Conservation (phyloP, 2,797 vertebrate species). For the Crenichthys baileyi region DNA sequence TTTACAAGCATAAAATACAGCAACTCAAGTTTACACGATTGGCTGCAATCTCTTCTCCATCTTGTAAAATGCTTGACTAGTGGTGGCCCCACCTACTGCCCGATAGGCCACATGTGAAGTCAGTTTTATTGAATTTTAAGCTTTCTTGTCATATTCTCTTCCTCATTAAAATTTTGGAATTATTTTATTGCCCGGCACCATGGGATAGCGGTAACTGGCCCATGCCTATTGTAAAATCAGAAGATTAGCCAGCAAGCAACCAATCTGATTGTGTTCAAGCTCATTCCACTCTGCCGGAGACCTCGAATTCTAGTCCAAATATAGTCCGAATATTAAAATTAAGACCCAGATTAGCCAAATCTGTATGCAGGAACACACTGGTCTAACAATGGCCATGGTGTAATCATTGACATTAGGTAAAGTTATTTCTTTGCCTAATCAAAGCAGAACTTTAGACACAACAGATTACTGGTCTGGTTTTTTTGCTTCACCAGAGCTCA, state of each 20-base stretch:
- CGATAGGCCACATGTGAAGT: neutral
- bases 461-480: neutral
- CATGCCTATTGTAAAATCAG: neutral
- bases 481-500: too few relatives aligned
- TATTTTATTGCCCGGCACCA: neutral
- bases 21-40: neutral
- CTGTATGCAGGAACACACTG: neutral
- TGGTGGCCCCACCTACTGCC: neutral
- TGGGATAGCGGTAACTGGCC: neutral
- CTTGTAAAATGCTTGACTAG: too few relatives aligned
- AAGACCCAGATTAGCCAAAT: neutral
- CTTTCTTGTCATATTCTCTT: neutral
- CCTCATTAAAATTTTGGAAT: neutral
- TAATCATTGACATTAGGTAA: neutral
- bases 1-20: neutral
- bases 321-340: neutral
- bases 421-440: neutral
- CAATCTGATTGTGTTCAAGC: neutral
- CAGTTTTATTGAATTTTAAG: neutral
- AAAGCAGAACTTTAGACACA: neutral
- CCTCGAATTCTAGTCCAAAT: neutral
- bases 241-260: neutral
- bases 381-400: too few relatives aligned
- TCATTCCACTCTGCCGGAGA: neutral
- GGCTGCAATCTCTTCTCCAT: too few relatives aligned